Evolutionary conservation across 2,113 vertebrate species (phyloP).

Genomic region (Xiphophorus hellerii): DNA sequence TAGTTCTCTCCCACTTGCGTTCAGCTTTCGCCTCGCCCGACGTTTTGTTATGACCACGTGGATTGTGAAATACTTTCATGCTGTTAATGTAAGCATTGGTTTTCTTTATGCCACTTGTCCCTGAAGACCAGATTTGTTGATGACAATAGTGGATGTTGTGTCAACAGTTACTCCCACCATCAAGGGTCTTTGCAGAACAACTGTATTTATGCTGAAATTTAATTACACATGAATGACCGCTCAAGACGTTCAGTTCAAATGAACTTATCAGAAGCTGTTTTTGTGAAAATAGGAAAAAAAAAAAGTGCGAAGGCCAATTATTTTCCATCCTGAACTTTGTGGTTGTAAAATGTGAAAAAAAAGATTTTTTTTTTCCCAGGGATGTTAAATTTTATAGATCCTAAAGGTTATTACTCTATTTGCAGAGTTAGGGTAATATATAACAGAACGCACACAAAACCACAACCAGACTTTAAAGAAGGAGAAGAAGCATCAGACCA

Average conservation of each 20-base stretch:
- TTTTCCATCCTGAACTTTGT: neutral
- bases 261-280: neutral
- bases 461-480: neutral
- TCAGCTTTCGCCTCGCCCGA: neutral
- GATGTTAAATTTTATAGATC: neutral
- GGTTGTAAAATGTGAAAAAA: neutral
- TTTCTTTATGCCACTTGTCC: neutral
- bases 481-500: neutral
- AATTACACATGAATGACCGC: neutral
- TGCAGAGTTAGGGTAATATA: neutral
- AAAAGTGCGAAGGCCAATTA: too few relatives aligned
- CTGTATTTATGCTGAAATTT: neutral
- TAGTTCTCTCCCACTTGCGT: too few relatives aligned
- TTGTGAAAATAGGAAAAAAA: too few relatives aligned
- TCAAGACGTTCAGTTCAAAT: neutral
- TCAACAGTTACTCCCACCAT: neutral
- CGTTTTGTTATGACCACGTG: neutral
- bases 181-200: neutral
- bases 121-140: neutral
- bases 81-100: neutral
- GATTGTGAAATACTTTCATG: neutral
- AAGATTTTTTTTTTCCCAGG: neutral
- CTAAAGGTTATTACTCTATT: neutral
- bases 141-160: neutral
- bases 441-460: neutral